These are phyloP conservation scores for Drosophila mayri DNA, from an alignment of 1,140 invertebrate genomes.

Conservation along the genomic window DNA sequence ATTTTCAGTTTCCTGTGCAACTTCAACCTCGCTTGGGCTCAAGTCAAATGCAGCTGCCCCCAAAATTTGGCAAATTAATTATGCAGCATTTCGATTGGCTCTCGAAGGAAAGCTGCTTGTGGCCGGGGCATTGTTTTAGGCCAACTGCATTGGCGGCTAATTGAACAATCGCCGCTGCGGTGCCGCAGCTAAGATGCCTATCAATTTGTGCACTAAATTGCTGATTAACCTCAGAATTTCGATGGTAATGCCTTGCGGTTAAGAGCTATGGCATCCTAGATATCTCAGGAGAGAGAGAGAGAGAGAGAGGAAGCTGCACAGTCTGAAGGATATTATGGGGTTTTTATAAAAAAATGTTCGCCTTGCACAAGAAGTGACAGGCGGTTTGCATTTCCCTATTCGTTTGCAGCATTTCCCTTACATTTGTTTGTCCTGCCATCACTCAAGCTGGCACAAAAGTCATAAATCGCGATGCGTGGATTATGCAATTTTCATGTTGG, in stretches of 20 bases:
- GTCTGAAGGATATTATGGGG: slow-evolving; percentile 24
- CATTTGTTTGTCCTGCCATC: slow-evolving; percentile 78
- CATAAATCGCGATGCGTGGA: slow-evolving; percentile 84
- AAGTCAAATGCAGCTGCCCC: slow-evolving; percentile 43
- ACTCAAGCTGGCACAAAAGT: slow-evolving; percentile 73
- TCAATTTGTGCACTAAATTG: slow-evolving; percentile 78
- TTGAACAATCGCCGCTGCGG: slow-evolving; percentile 50
- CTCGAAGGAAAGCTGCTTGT: slow-evolving; percentile 64
- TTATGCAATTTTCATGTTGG: slow-evolving; percentile 83
- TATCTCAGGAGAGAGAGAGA: not conserved
- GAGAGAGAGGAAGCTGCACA: not conserved
- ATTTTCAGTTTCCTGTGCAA: slow-evolving; percentile 3
- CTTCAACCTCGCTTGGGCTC: slow-evolving; percentile 32
- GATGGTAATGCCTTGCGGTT: slow-evolving; percentile 54
- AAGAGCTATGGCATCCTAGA: not conserved
- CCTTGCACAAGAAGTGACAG: slow-evolving; percentile 61
- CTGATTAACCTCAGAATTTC: slow-evolving; percentile 68
- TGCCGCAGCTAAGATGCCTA: slow-evolving; percentile 51
- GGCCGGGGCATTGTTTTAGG: slow-evolving; percentile 49
- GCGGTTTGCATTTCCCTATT: slow-evolving; percentile 63
- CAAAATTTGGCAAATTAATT: slow-evolving; percentile 71
- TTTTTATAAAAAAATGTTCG: slow-evolving; percentile 58
- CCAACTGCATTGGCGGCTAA: slow-evolving; percentile 57
- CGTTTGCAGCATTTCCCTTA: slow-evolving; percentile 65
- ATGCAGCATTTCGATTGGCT: slow-evolving; percentile 62